A percentile compares a stretch with the other conserved stretches of the same genome.
Evolutionary conservation across 2,888 invertebrate genomes (phyloP).

Genomic region (Venusia cambrica): DNA sequence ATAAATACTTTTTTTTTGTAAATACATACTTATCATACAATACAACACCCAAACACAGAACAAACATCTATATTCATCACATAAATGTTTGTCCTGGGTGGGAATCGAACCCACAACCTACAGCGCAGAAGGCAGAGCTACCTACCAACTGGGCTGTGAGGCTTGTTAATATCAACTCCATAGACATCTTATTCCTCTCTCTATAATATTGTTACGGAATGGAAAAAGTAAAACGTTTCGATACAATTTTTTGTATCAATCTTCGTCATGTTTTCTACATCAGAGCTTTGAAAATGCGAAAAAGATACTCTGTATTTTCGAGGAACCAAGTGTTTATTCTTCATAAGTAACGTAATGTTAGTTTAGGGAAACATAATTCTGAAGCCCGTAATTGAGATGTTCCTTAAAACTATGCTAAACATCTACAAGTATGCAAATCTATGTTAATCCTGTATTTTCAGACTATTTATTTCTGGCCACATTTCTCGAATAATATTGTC

Average conservation of each 20-base stretch:
- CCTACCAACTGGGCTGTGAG: too few species aligned
- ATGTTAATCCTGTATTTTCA: constrained; percentile 63
- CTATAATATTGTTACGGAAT: constrained; percentile 47
- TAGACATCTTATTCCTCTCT: constrained; percentile 28
- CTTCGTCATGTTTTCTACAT: constrained; percentile 52
- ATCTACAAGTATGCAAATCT: constrained; percentile 48
- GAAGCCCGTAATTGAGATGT: constrained; percentile 2
- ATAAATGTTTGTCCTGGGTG: too few species aligned
- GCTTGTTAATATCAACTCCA: constrained; percentile 37
- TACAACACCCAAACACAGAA: too few species aligned
- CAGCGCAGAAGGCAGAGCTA: too few species aligned
- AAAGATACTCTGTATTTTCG: constrained; percentile 4
- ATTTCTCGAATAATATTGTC: constrained; percentile 75
- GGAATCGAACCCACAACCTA: too few species aligned
- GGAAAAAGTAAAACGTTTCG: constrained; percentile 67
- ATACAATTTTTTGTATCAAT: constrained; percentile 60
- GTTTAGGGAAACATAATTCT: too few species aligned
- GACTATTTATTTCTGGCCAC: constrained; percentile 71
- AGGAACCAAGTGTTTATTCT: not conserved
- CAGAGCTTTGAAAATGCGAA: constrained; percentile 25
- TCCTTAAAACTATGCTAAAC: constrained; percentile 25
- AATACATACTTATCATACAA: too few species aligned
- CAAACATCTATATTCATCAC: too few species aligned
- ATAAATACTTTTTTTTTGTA: too few species aligned
- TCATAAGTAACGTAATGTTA: constrained; percentile 2